phyloP scores from a whole-genome alignment of 1,140 invertebrate species.

The Ridgeia piscesae region DNA sequence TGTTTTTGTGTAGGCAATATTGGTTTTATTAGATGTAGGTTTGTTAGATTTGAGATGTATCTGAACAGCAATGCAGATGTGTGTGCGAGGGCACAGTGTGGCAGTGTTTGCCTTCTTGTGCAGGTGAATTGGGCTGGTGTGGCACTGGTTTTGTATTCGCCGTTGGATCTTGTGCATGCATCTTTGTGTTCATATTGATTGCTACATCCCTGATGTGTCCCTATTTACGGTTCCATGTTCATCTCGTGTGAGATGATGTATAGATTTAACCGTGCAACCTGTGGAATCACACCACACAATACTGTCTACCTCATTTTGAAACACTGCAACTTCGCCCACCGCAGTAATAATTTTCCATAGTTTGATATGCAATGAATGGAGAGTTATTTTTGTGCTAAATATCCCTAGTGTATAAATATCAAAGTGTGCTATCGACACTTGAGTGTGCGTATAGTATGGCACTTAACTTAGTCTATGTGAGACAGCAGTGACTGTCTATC shows the following conservation, averaged over 20 bases:
- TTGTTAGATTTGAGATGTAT: background rate
- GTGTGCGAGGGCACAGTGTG: too few relatives aligned
- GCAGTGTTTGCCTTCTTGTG: background rate
- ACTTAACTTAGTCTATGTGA: background rate
- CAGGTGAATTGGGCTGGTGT: background rate
- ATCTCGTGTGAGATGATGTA: background rate
- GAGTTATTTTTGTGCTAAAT: slow-evolving; percentile 2
- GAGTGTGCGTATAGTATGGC: background rate
- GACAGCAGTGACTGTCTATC: background rate
- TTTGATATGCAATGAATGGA: background rate
- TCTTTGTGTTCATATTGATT: background rate
- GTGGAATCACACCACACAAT: background rate
- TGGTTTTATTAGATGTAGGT: background rate
- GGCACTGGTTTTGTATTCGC: background rate
- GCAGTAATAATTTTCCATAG: background rate
- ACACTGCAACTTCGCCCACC: background rate
- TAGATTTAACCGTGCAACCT: background rate
- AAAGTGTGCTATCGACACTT: background rate
- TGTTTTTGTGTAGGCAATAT: background rate
- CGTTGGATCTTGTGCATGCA: background rate
- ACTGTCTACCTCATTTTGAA: background rate
- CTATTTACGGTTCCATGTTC: background rate
- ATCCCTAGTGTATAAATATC: background rate
- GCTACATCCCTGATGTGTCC: background rate
- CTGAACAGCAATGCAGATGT: background rate